Evolutionary conservation across 2,888 invertebrate genomes (phyloP), one percentile per base, ranked within the genome.

Genomic region (Hybos culiciformis): DNA sequence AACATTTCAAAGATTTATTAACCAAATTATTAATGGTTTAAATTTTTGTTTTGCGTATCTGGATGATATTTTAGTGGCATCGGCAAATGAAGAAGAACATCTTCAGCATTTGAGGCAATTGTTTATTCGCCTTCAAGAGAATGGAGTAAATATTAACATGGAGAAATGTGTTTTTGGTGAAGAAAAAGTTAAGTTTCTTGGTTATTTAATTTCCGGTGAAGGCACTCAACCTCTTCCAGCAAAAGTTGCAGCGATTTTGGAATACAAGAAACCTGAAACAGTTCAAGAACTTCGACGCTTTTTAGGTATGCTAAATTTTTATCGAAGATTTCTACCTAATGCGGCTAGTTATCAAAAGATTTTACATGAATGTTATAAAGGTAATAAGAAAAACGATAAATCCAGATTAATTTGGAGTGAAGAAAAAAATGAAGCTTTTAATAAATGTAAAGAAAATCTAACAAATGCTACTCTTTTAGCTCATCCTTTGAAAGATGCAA

Each of bases 1-100:
- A 37, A 58, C 58, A 0, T 64, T 62, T 42, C 57, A 60, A 44
- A 43, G 58, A 3, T 57, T 58, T 38, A 55, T 63, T 32, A 50
- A 62, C 38, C 47, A 51, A 6, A 48, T 57, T 2, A 29, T 53
- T 6, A 21, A 47, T 23, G 53, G 46, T 11, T 26, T 52, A 4
- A 50, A 51, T 29, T 49, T 56, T 45, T 40, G 37, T 12, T 50
- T 46, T 29, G 41, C 41, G 5, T 55, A 56, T 39, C 32, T 59
- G 2, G 57, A 58, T 37, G 56, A 57, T 38, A 50, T 58, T 7
- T 44, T 55, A 8, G 39, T 57, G 5, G 54, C 54, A 6, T 53
- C 56, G 7, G 12, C 32, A 7, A 39, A 39, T 14, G 37, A 44
- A 29, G 45, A 50, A 17, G 41, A 54, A 11, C 53, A 54, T 34